Base-by-base conservation (phyloP, 2,113 vertebrate species). In the Albula glossodonta region DNA sequence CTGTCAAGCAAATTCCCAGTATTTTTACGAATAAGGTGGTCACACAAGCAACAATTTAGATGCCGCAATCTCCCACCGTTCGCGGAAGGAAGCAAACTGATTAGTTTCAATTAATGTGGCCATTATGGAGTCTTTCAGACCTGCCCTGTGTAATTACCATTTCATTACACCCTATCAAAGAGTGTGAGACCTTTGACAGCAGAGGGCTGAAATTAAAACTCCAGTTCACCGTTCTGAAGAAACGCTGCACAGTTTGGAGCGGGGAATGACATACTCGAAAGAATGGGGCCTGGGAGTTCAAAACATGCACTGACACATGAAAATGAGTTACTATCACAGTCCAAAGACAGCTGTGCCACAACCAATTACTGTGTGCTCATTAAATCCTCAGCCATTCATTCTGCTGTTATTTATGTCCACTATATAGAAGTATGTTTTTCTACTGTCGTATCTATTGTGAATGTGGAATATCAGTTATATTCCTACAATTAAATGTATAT, bases 91-190 rank as follows among this genome's bases (percentile, higher is more conserved):
- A 66, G 17, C 31, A 1, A 81, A 79, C 48, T 81, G 49, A 81
- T 86, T 86, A 81, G 85, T 81, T 81, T 56, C 60, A 86, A 66
- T 78, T 77, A 25, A 66, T 78, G 85, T 50, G 50, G 66, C 15
- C 57, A 48, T 82, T 41, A 77, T 4, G 0, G 63, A 51, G 77
- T 19, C 51, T 51, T 12, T 63, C 84, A 51, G 60, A 10, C 50
- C 49, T 48, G 51, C 31, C 80, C 85, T 82, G 17, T 56, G 80
- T 86, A 86, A 82, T 86, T 86, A 77, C 50, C 80, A 82, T 82
- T 86, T 82, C 51, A 77, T 86, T 56, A 78, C 60, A 63, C 85
- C 66, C 85, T 6, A 49, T 56, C 19, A 80, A 82, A 31, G 63
- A 56, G 13, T n/a, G 25, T n/a, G 51, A 52, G 80, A 82, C 85